These are phyloP conservation scores for Drosophila paulistorum DNA, from an alignment of 1,140 invertebrate species.

Conservation along the genomic window DNA sequence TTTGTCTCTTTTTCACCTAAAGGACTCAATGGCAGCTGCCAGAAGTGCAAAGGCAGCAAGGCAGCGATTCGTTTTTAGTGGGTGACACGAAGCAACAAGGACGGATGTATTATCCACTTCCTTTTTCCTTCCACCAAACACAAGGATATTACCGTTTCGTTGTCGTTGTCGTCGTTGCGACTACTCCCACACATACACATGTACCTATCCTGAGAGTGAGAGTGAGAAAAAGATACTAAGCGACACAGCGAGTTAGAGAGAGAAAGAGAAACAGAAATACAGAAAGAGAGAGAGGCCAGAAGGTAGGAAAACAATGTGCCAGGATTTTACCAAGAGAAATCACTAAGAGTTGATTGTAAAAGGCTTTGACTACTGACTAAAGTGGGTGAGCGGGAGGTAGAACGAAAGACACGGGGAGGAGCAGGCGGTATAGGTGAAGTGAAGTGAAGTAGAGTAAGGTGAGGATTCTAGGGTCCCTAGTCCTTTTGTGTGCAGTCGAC, in stretches of 20 bases:
- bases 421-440: not conserved
- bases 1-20: slow-evolving; percentile 36
- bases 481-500: slow-evolving; percentile 41
- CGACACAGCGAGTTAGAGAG: slow-evolving; percentile 1
- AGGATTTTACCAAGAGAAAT: slow-evolving; percentile 51
- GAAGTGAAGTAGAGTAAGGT: not conserved
- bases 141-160: slow-evolving; percentile 83
- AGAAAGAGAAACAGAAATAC: not conserved
- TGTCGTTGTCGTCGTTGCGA: slow-evolving; percentile 67
- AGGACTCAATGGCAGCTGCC: slow-evolving; percentile 47
- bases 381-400: slow-evolving; percentile 15
- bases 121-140: slow-evolving; percentile 84
- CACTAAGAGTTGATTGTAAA: slow-evolving; percentile 61
- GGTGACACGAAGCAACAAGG: slow-evolving; percentile 83
- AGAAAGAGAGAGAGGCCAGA: not conserved
- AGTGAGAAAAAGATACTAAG: not conserved
- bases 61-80: slow-evolving; percentile 79
- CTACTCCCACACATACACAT: slow-evolving; percentile 22
- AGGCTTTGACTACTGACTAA: slow-evolving; percentile 45
- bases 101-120: slow-evolving; percentile 84
- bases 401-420: not conserved
- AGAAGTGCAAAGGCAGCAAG: slow-evolving; percentile 49
- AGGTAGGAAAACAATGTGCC: slow-evolving; percentile 43
- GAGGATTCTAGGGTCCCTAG: slow-evolving; percentile 23
- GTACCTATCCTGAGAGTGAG: not conserved